These are phyloP conservation scores for Scaptomyza polygonia DNA, from an alignment of 2,888 invertebrate genomes.

Conservation along the genomic window DNA sequence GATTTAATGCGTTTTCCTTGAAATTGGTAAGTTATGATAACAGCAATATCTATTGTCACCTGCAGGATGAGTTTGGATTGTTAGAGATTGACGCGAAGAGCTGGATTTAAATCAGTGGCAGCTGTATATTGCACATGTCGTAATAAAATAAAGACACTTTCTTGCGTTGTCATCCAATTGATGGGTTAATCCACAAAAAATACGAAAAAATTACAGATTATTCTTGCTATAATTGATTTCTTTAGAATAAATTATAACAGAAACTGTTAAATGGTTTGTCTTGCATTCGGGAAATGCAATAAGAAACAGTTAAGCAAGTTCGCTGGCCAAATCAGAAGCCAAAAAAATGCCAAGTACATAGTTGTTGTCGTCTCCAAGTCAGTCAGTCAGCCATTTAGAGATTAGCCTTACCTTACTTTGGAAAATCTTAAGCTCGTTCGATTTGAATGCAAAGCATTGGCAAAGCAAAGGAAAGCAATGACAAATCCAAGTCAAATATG, in stretches of 20 bases:
- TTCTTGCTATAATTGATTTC: too few species aligned
- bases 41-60: slow-evolving; percentile 64
- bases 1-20: slow-evolving; percentile 41
- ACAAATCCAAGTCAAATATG: slow-evolving; percentile 82
- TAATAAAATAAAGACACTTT: neutral
- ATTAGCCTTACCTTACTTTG: slow-evolving; percentile 63
- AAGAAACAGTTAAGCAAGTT: slow-evolving; percentile 53
- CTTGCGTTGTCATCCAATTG: neutral
- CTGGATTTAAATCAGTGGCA: slow-evolving; percentile 23
- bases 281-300: slow-evolving; percentile 18
- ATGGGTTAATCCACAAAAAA: neutral
- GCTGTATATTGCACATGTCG: slow-evolving; percentile 52
- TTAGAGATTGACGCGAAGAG: slow-evolving; percentile 43
- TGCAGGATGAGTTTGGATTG: slow-evolving; percentile 48
- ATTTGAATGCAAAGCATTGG: slow-evolving; percentile 57
- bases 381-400: slow-evolving; percentile 33
- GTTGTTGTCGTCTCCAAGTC: slow-evolving; percentile 12
- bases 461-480: slow-evolving; percentile 53
- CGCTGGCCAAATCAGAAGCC: slow-evolving; percentile 76
- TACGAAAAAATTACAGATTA: neutral
- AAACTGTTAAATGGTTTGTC: neutral
- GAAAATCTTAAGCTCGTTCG: slow-evolving; percentile 75
- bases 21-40: slow-evolving; percentile 74
- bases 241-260: too few species aligned
- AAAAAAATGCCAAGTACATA: slow-evolving; percentile 55